These are phyloP conservation scores for Eilema caniola DNA, from an alignment of 2,888 invertebrate species.

Conservation along the genomic window DNA sequence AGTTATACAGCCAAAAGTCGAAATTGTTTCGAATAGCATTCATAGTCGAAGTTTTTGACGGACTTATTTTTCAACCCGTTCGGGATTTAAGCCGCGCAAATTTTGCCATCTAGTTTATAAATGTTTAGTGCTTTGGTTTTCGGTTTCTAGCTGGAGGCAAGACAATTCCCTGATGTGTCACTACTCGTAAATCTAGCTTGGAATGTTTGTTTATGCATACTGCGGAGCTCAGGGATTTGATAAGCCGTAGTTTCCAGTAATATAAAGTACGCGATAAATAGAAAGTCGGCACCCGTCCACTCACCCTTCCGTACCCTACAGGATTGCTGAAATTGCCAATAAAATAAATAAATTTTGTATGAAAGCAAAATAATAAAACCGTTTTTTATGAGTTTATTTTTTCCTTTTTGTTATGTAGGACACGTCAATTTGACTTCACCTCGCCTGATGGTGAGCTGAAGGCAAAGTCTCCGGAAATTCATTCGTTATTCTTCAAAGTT, in stretches of 20 bases:
- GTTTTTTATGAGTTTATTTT: conserved; percentile 3
- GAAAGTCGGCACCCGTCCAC: conserved; percentile 12
- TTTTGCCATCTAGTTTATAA: conserved; percentile 47
- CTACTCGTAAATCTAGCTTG: conserved; percentile 61
- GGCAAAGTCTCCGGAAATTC: too few relatives aligned
- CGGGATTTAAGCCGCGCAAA: conserved; percentile 20
- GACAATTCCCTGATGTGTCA: conserved; percentile 54
- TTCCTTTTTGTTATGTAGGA: too few relatives aligned
- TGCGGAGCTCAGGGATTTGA: conserved; percentile 44
- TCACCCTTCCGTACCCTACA: conserved; percentile 22
- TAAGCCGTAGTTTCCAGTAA: conserved; percentile 34
- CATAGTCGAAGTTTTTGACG: conserved; percentile 45
- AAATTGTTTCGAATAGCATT: conserved; percentile 42
- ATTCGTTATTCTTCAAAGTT: neutral
- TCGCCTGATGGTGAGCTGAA: too few relatives aligned
- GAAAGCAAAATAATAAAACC: neutral
- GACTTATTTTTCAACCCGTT: conserved; percentile 44
- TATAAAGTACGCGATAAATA: conserved; percentile 33
- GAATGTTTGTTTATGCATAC: conserved; percentile 59
- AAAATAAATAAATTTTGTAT: neutral
- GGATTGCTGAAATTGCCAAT: neutral
- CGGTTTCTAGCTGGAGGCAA: conserved; percentile 36
- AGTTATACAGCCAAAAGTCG: conserved; percentile 24
- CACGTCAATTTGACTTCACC: too few relatives aligned
- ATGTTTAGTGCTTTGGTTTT: conserved; percentile 41